Conservation (phyloP, 2,113 vertebrate species). For the Arvicanthis niloticus region DNA sequence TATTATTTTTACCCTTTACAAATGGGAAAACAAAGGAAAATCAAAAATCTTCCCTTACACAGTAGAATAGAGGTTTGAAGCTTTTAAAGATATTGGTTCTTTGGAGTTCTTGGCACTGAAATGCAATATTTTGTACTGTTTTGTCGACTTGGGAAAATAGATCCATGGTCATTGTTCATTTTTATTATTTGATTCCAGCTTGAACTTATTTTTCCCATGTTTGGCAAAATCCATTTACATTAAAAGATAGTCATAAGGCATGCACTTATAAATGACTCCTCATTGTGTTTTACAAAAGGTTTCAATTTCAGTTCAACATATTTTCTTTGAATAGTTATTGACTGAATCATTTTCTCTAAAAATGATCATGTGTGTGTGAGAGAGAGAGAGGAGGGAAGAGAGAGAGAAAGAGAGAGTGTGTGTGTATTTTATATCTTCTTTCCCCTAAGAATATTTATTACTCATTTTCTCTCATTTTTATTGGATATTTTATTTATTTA, state of each 20-base stretch:
- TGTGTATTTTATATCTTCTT: no score
- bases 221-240: constrained; percentile 50
- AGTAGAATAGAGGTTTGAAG: neutral
- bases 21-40: constrained; percentile 59
- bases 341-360: constrained; percentile 25
- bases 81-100: constrained; percentile 1
- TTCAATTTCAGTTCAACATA: constrained; percentile 55
- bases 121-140: neutral
- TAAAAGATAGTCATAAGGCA: constrained; percentile 27
- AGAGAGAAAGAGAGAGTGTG: no score
- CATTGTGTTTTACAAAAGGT: constrained; percentile 50
- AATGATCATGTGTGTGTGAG: neutral
- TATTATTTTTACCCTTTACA: constrained; percentile 73
- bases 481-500: no score
- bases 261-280: constrained; percentile 53
- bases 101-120: constrained; percentile 12
- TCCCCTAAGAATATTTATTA: neutral
- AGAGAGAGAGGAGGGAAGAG: no score
- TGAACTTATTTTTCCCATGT: neutral
- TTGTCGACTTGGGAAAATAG: constrained; percentile 30
- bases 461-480: neutral
- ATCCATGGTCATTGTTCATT: constrained; percentile 64
- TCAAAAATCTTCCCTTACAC: constrained; percentile 1
- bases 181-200: constrained; percentile 57
- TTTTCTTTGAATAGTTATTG: constrained; percentile 20